A percentile compares a stretch with the other conserved stretches of the same genome.
Evolutionary conservation across 2,797 vertebrate genomes (phyloP).

Genomic region (Eidolon dupreanum): DNA sequence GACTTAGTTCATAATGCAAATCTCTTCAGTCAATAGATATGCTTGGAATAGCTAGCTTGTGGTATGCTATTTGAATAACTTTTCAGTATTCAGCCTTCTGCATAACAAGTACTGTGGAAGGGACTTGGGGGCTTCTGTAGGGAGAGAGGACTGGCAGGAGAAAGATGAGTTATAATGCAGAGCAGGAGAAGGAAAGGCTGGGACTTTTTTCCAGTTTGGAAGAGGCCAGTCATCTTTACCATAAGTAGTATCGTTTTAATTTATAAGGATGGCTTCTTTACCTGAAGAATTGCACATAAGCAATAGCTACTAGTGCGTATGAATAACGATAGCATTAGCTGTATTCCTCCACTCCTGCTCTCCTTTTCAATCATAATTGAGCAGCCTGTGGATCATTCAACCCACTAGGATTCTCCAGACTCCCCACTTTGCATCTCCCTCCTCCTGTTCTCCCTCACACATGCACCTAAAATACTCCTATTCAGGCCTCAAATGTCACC

Average conservation of each 20-base stretch:
- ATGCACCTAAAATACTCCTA: not conserved
- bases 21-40: slow-evolving; percentile 75
- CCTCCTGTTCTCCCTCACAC: not conserved
- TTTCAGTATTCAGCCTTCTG: slow-evolving; percentile 72
- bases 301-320: not conserved
- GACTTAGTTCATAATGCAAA: slow-evolving; percentile 76
- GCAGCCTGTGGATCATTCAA: not conserved
- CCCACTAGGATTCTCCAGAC: no score
- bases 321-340: not conserved
- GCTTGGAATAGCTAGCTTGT: slow-evolving; percentile 69
- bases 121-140: slow-evolving; percentile 14
- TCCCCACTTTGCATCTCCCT: not conserved
- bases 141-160: not conserved
- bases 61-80: slow-evolving; percentile 74
- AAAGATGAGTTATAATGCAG: not conserved
- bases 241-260: not conserved
- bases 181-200: not conserved
- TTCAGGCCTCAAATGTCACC: not conserved
- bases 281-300: not conserved
- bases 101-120: slow-evolving; percentile 58
- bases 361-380: not conserved
- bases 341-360: not conserved
- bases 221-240: not conserved
- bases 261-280: not conserved
- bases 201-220: not conserved